Evolutionary conservation across 2,113 vertebrate genomes (phyloP).

Genomic region (Protobothrops mucrosquamatus): DNA sequence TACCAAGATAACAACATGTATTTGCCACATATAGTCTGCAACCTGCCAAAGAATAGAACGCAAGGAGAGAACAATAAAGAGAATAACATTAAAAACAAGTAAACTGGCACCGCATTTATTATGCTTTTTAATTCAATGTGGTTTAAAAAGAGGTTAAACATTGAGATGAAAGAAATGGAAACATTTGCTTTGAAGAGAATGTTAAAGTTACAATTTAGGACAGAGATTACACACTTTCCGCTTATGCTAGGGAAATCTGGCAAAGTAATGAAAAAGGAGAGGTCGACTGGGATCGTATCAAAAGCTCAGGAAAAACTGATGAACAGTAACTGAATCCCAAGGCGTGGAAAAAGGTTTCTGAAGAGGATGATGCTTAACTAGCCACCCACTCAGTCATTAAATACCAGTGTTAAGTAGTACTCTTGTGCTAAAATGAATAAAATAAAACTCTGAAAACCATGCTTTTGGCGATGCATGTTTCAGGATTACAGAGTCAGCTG

Average conservation of each 20-base stretch:
- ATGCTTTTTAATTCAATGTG: background rate
- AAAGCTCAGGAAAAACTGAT: background rate
- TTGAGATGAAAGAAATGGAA: background rate
- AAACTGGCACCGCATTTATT: background rate
- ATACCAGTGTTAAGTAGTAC: background rate
- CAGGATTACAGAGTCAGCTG: background rate
- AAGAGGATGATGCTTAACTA: background rate
- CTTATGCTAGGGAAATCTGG: background rate
- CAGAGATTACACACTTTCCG: background rate
- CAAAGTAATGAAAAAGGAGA: background rate
- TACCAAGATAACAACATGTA: background rate
- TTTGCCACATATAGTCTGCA: background rate
- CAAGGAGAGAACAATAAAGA: background rate
- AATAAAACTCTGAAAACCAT: conserved; percentile 6
- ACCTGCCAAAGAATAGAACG: background rate
- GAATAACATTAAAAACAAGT: background rate
- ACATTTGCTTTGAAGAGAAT: background rate
- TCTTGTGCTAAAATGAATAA: background rate
- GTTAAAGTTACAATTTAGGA: background rate
- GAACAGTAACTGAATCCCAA: background rate
- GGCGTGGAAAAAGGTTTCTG: background rate
- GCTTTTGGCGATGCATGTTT: background rate
- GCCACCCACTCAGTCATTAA: conserved; percentile 12
- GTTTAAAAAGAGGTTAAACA: background rate
- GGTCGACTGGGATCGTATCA: background rate